Base-by-base conservation (phyloP, 2,888 invertebrate species). In the Serrognathus titanus region DNA sequence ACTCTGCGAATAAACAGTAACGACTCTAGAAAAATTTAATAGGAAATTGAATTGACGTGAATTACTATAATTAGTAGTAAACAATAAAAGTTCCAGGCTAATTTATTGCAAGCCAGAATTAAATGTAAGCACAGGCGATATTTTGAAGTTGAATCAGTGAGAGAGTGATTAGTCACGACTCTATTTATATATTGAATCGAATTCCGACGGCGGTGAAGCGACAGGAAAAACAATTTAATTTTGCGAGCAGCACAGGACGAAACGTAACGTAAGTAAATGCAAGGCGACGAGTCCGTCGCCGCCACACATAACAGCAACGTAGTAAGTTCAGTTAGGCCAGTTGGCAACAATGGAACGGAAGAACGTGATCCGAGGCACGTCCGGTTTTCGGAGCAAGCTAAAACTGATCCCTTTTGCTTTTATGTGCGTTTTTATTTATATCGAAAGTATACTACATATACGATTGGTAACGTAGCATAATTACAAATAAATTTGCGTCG, bases 311-410 rank as follows among this genome's bases (percentile, higher is more conserved):
- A 58, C 59, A 58, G 62, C 59, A 60, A 48, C n/a, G 24, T 31
- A 31, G 24, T 31, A 5, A 31, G 24, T 31, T 6, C 7, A 31
- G 16, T 16, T 31, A 31, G 24, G 24, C 24, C 35, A 10, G 20
- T 39, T 55, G 59, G 63, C 60, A 61, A 63, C 64, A 61, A 64
- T 63, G 59, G 55, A 64, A 63, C 64, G 66, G 65, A 66, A 65
- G 66, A 65, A 66, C 67, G 68, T 65, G 64, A 67, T 66, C 64
- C 65, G 61, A 63, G 62, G 65, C 67, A 65, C 66, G 69, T 67
- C 69, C 66, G 66, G 65, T 63, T 55, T 51, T 51, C 10, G 39
- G 43, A 20, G 16, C 43, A 20, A 43, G 16, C 12, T 20, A 16
- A 43, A 43, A 43, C 43, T 31, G 24, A 43, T 10, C 43, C 43